Percentiles rank a stretch among this genome's conserved stretches.
Evolutionary conservation across 2,797 vertebrate species (phyloP).

Genomic region (Notolabrus celidotus): DNA sequence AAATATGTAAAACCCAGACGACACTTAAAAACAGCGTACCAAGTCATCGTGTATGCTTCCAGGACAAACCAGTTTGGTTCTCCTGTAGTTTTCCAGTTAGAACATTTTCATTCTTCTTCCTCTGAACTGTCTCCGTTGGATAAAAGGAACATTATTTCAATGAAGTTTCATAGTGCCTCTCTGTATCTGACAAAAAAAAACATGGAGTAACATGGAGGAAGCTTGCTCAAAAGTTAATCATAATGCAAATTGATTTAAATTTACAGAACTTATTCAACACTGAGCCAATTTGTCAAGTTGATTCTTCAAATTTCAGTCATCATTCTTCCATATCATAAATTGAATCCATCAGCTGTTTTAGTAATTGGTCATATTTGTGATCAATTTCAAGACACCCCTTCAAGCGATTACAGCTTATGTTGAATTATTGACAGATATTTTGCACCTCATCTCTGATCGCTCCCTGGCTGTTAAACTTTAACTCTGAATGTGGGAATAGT

Average conservation of each 20-base stretch:
- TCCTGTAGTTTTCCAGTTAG: constrained; percentile 6
- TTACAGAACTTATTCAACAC: background rate
- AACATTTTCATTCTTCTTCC: constrained; percentile 11
- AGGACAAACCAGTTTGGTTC: background rate
- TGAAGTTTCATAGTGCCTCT: constrained; percentile 1
- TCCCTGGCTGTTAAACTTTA: background rate
- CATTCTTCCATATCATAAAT: no score
- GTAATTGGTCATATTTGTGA: constrained; percentile 9
- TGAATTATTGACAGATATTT: background rate
- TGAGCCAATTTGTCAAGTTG: background rate
- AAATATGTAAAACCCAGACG: constrained; percentile 46
- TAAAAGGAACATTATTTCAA: background rate
- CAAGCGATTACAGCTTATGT: constrained; percentile 1
- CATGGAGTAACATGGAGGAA: no score
- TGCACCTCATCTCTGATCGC: background rate
- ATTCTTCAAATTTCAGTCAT: no score
- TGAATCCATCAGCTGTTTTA: background rate
- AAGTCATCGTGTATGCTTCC: background rate
- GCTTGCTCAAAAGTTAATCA: background rate
- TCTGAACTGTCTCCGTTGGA: background rate
- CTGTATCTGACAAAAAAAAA: background rate
- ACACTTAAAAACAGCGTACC: constrained; percentile 18
- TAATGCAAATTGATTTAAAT: background rate
- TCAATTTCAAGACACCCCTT: constrained; percentile 1
- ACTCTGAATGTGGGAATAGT: background rate